Percentiles rank a stretch among this genome's conserved stretches.
Evolutionary conservation across 2,888 invertebrate genomes (phyloP).

Genomic region (Nomada ferruginata): DNA sequence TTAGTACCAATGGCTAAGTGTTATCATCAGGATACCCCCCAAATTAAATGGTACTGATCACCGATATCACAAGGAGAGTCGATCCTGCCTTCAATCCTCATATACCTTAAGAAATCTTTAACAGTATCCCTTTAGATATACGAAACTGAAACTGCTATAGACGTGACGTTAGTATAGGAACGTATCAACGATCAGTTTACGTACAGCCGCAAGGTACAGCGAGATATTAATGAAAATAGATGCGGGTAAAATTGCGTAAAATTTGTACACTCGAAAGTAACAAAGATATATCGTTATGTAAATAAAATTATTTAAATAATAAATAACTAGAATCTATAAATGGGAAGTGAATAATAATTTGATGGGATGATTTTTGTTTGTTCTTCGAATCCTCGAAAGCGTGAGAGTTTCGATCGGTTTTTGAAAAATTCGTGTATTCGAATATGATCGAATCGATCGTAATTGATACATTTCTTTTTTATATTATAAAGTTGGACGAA

Average conservation of each 20-base stretch:
- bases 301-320: not conserved
- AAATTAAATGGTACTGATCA: slow-evolving; percentile 70
- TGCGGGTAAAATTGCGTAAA: slow-evolving; percentile 1
- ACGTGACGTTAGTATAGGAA: slow-evolving; percentile 45
- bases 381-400: not conserved
- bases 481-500: too few relatives aligned
- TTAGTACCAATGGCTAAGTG: slow-evolving; percentile 72
- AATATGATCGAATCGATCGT: not conserved
- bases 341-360: slow-evolving; percentile 7
- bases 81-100: slow-evolving; percentile 60
- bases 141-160: slow-evolving; percentile 59
- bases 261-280: not conserved
- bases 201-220: slow-evolving; percentile 22
- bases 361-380: not conserved
- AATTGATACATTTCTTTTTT: not conserved
- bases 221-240: slow-evolving; percentile 30
- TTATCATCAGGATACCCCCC: slow-evolving; percentile 70
- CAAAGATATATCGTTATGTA: slow-evolving; percentile 2
- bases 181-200: slow-evolving; percentile 32
- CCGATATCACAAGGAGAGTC: slow-evolving; percentile 61
- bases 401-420: not conserved
- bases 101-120: slow-evolving; percentile 67
- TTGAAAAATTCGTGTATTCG: not conserved
- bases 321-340: slow-evolving; percentile 3
- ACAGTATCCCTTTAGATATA: slow-evolving; percentile 43